A percentile compares a stretch with the other conserved stretches of the same genome.
phyloP scores from a whole-genome alignment of 2,113 vertebrate genomes.

The Chloebia gouldiae region DNA sequence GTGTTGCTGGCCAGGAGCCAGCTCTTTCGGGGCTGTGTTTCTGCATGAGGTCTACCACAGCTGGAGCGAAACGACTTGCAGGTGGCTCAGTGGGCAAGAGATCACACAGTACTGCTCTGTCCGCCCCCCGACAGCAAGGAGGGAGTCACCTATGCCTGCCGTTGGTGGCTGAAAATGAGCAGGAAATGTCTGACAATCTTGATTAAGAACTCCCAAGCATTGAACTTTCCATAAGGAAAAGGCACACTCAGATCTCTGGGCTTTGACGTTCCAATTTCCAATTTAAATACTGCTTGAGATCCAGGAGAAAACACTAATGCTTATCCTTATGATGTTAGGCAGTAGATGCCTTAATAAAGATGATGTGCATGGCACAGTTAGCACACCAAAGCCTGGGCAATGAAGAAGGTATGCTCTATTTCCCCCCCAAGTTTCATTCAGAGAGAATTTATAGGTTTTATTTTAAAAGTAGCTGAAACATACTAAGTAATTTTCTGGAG shows the following conservation, averaged over 20 bases:
- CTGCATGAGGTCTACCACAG: constrained; percentile 74
- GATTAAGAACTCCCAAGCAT: constrained; percentile 67
- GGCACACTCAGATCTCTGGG: constrained; percentile 37
- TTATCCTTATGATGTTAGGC: background rate
- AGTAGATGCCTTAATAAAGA: background rate
- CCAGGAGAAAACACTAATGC: background rate
- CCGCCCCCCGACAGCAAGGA: constrained; percentile 61
- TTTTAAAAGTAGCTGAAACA: constrained; percentile 54
- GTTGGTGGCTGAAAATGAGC: constrained; percentile 70
- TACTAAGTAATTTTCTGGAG: constrained; percentile 35
- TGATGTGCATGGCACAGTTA: background rate
- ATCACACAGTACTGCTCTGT: constrained; percentile 69
- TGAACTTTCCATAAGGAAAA: constrained; percentile 68
- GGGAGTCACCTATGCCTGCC: constrained; percentile 68
- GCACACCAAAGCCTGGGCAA: background rate
- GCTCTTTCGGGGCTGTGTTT: constrained; percentile 57
- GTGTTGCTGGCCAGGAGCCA: constrained; percentile 61
- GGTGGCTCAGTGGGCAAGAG: constrained; percentile 74
- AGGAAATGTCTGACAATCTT: constrained; percentile 73
- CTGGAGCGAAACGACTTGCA: constrained; percentile 75
- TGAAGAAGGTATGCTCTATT: background rate
- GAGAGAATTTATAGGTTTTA: constrained; percentile 52
- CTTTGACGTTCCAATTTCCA: constrained; percentile 43
- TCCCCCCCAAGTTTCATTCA: background rate
- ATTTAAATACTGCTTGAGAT: constrained; percentile 36